phyloP scores from a whole-genome alignment of 2,888 invertebrate species.

The Linyphia triangularis region DNA sequence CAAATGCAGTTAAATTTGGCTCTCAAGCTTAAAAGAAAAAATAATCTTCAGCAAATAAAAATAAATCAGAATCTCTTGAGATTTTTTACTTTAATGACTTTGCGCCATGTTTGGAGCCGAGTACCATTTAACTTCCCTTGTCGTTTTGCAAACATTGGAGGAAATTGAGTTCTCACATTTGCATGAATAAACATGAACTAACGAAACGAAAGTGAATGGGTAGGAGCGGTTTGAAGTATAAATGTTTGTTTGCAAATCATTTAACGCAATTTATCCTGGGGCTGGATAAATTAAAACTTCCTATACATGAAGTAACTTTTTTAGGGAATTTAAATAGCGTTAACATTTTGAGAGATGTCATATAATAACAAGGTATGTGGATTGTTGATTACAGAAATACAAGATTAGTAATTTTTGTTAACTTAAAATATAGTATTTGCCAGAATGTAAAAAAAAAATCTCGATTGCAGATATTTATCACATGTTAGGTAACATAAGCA shows the following conservation, averaged over 20 bases:
- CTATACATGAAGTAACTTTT: too few relatives aligned
- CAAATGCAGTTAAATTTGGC: slow-evolving; percentile 7
- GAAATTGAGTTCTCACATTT: slow-evolving; percentile 31
- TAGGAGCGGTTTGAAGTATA: not conserved
- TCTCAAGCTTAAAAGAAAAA: not conserved
- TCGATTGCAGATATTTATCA: too few relatives aligned
- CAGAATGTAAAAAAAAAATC: too few relatives aligned
- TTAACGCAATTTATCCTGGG: not conserved
- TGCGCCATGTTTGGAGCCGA: not conserved
- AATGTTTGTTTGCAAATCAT: slow-evolving; percentile 24
- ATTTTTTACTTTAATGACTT: slow-evolving; percentile 20
- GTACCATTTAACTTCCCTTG: slow-evolving; percentile 39
- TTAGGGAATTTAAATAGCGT: too few relatives aligned
- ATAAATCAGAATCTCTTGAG: not conserved
- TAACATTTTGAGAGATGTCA: too few relatives aligned
- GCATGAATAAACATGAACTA: slow-evolving; percentile 59
- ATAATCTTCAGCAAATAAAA: slow-evolving; percentile 33
- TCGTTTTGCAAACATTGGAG: slow-evolving; percentile 45
- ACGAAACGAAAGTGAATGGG: not conserved
- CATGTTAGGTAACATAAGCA: too few relatives aligned
- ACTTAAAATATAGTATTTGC: too few relatives aligned
- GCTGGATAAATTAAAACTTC: not conserved
- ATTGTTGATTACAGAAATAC: too few relatives aligned
- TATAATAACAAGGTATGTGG: too few relatives aligned
- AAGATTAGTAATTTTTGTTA: too few relatives aligned